phyloP scores from a whole-genome alignment of 2,113 vertebrate genomes.

The Otus sunia region DNA sequence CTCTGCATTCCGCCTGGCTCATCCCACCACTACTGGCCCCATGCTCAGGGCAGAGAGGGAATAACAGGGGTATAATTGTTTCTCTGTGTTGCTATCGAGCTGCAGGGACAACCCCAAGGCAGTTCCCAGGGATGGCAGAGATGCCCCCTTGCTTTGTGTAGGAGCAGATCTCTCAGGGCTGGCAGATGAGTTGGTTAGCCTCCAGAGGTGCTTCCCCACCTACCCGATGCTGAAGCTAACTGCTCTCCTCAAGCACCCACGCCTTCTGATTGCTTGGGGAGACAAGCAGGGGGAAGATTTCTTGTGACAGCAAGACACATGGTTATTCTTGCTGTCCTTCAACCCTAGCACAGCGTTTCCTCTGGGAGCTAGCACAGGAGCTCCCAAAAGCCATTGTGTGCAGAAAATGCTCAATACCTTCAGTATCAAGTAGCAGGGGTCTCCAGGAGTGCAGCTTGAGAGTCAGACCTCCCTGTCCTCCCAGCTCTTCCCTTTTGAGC shows the following conservation, averaged over 20 bases:
- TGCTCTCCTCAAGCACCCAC: accelerated
- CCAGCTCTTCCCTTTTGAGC: not conserved
- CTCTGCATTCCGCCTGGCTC: not conserved
- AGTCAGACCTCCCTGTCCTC: not conserved
- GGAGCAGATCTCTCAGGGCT: not conserved
- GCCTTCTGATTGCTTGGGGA: accelerated
- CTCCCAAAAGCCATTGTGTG: not conserved
- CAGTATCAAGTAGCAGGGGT: not conserved
- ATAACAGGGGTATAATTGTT: not conserved
- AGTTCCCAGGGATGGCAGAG: not conserved
- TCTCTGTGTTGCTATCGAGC: not conserved
- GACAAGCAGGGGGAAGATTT: not conserved
- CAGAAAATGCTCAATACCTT: not conserved
- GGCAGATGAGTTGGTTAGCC: not conserved
- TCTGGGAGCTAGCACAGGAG: not conserved
- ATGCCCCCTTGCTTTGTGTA: not conserved
- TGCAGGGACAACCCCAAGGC: not conserved
- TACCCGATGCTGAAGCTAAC: accelerated
- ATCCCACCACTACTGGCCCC: not conserved
- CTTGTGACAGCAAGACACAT: not conserved
- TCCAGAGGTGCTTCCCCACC: not conserved
- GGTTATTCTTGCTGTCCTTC: not conserved
- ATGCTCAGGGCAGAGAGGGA: not conserved
- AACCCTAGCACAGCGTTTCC: not conserved
- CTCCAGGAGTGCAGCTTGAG: not conserved